These are phyloP conservation scores for Cossypha polioptera DNA, from an alignment of 2,797 vertebrate species.

Conservation along the genomic window DNA sequence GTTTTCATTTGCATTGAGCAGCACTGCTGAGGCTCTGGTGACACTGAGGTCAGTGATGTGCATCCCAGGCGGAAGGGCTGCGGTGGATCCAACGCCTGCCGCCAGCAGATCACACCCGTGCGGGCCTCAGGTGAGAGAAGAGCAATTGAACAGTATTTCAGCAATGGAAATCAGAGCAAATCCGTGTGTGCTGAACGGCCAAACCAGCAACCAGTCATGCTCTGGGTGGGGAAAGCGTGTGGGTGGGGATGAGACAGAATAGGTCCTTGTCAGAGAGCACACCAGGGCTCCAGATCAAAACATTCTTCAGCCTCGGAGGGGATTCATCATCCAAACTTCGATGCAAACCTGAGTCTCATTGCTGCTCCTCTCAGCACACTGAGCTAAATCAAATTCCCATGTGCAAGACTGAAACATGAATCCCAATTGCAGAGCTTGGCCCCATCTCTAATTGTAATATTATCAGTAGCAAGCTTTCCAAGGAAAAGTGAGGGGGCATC, in stretches of 20 bases:
- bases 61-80: accelerated
- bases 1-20: neutral
- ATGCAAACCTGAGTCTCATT: constrained; percentile 27
- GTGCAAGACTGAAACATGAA: neutral
- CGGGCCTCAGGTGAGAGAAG: constrained; percentile 19
- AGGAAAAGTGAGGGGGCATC: neutral
- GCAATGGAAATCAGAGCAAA: constrained; percentile 46
- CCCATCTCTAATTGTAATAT: constrained; percentile 18
- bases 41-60: neutral
- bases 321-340: neutral
- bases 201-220: neutral
- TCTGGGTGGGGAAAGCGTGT: neutral
- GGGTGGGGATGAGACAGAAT: neutral
- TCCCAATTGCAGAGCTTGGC: neutral
- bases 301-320: neutral
- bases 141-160: constrained; percentile 42
- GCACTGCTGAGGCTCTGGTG: neutral
- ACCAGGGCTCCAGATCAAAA: constrained; percentile 38
- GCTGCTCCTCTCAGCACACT: constrained; percentile 8
- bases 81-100: neutral
- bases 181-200: neutral
- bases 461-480: constrained; percentile 14
- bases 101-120: neutral
- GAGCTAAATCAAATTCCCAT: constrained; percentile 37
- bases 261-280: neutral